Base-by-base conservation (phyloP, 2,888 invertebrate genomes). In the Archips crataeganus region DNA sequence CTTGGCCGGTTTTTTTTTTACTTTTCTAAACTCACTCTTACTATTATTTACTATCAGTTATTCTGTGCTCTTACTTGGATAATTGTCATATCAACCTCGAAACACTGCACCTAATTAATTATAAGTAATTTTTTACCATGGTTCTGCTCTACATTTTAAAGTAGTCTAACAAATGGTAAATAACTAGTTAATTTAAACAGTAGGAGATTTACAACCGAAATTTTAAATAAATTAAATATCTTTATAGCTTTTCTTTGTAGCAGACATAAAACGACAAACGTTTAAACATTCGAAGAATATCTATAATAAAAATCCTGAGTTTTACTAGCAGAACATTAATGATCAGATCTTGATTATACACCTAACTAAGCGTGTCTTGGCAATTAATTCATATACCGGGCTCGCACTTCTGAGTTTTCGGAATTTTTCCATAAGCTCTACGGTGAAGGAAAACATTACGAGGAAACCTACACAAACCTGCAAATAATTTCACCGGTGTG, bases 231-330 rank as follows among this genome's bases (percentile, higher is more conserved):
- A 15, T 54, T 9, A n/a, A 9, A 23, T 23, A 54, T 23, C 2
- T 54, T 54, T 15, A 54, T 54, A 54, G 54, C 54, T 54, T 54
- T 54, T 54, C 54, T 54, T 54, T 54, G 54, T 54, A 54, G 5
- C 23, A 54, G 9, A 54, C 23, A 54, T 23, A 49, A n/a, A 54
- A 54, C 54, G 2, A 54, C 15, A 15, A n/a, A 8, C 15, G 6
- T 15, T 51, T 51, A 15, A 51, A 15, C 13, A 54, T 54, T 54
- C 54, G 54, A 8, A 54, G 54, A 54, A 54, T 5, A 49, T 23
- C 54, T 15, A 54, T 54, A 54, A 54, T 54, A 54, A 54, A 45
- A 54, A 54, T 23, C 54, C 9, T 54, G 54, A 49, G n/a, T n/a
- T 49, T 49, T 49, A 49, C n/a, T 49, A 49, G 15, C 23, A 15